Conservation (phyloP, 2,888 invertebrate species). For the Gnatocerus cornutus region DNA sequence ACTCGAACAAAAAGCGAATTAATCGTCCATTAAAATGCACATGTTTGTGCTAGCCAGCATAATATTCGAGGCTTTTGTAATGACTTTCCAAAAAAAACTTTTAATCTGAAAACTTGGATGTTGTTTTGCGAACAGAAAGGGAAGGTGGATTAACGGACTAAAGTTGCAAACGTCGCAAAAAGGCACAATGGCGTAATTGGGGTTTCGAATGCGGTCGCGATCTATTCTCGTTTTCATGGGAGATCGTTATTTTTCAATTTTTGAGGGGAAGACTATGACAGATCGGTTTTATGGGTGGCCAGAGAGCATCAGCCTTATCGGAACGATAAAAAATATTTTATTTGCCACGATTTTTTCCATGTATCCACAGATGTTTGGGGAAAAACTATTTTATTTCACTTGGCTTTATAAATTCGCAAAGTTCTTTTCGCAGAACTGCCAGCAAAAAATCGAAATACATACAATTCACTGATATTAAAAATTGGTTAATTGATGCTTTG, state of each 20-base stretch:
- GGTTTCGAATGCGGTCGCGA: conserved; percentile 6
- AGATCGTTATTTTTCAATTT: conserved; percentile 22
- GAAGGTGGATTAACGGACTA: conserved; percentile 11
- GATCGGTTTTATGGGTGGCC: conserved; percentile 13
- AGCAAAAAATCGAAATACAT: no score
- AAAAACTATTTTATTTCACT: no score
- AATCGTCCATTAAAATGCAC: conserved; percentile 19
- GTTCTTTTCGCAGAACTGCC: no score
- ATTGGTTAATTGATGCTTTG: no score
- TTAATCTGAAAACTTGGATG: conserved; percentile 25
- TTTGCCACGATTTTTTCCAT: background rate
- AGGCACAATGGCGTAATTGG: conserved; percentile 8
- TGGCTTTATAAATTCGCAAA: no score
- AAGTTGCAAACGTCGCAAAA: conserved; percentile 17
- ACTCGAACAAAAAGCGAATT: conserved; percentile 7
- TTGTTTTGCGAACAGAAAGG: conserved; percentile 18
- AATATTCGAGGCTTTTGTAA: conserved; percentile 10
- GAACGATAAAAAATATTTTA: conserved; percentile 17
- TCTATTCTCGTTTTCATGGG: conserved; percentile 23
- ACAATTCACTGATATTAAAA: no score
- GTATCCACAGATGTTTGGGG: no score
- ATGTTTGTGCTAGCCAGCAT: conserved; percentile 5
- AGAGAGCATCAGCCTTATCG: background rate
- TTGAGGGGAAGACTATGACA: background rate
- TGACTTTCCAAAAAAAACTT: conserved; percentile 23